Evolutionary conservation across 92 coral and sea anemone species (phyloP), one percentile per base, ranked within the genome.

Genomic region (Epizoanthus fatuus): DNA sequence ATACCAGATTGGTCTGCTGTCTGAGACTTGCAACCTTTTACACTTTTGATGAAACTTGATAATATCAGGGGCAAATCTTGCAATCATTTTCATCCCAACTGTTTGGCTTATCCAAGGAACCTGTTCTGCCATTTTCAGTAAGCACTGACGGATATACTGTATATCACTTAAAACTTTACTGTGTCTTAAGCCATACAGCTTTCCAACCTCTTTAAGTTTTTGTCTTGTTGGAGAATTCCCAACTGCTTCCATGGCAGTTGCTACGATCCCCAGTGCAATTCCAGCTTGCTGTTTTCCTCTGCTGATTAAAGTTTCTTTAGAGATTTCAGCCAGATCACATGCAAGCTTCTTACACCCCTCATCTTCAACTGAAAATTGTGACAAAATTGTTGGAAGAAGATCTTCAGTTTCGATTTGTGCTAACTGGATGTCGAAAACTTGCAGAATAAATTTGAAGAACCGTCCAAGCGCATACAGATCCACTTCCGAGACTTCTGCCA

Each of bases 71-170:
- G 89, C 70, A 72, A 70, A 84, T 52, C 53, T 89, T 14, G 86
- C 40, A 84, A 92, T 92, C 35, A 25, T 64, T 17, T 38, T 75
- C 9, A 20, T 22, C 13, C 56, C 79, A 15, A 90, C 83, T 3
- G 88, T 58, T 51, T 79, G 32, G 42, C 86, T 74, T 10, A 92
- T 81, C 98, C 98, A 95, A 14, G 98, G 98, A 29, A 94, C 83
- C 7, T 92, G 73, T 38, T 89, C 78, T 12, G 93, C 93, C 86
- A 90, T 59, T 32, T 92, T 87, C 11, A 84, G 53, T 54, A 94
- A 86, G 25, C 76, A 53, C 16, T 8, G 25, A 20, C 56, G 86
- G 2, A 55, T 3, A 2, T 35, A 8, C 0, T 42, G 16, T 20
- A 75, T 38, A 7, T 60, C 35, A 0, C 12, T 38, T 29, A 3